Percentiles rank a stretch among this genome's conserved stretches.
These are phyloP conservation scores for Palythoa heliodiscus DNA, from an alignment of 92 coral and sea anemone species.

Conservation along the genomic window DNA sequence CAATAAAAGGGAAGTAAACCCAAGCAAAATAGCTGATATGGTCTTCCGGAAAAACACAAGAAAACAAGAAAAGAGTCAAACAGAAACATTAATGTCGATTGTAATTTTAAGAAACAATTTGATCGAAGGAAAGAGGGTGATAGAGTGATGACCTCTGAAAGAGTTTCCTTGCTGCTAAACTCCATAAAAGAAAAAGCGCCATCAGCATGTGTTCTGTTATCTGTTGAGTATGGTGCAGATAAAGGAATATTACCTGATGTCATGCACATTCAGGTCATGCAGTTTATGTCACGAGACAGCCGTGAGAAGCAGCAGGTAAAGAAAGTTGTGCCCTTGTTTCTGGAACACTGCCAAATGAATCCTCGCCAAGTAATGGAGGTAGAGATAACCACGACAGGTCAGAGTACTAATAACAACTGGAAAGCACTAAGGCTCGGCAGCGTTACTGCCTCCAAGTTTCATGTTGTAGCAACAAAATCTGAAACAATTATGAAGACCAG, in stretches of 20 bases:
- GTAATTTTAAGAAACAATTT: not conserved
- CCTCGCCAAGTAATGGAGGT: conserved; percentile 32
- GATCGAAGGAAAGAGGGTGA: conserved; percentile 39
- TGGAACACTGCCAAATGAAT: conserved; percentile 53
- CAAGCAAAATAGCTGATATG: not conserved
- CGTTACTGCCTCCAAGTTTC: conserved; percentile 58
- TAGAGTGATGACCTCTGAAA: conserved; percentile 30
- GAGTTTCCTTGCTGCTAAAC: conserved; percentile 30
- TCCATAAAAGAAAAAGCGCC: conserved; percentile 23
- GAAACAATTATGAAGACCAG: conserved; percentile 38
- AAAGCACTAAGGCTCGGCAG: conserved; percentile 51
- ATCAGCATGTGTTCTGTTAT: conserved; percentile 42
- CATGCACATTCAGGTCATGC: conserved; percentile 40
- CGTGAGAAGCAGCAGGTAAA: conserved; percentile 38
- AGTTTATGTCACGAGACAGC: conserved; percentile 46
- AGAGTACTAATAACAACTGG: conserved; percentile 34
- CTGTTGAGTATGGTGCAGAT: conserved; percentile 34
- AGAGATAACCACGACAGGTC: conserved; percentile 60
- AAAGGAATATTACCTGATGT: not conserved
- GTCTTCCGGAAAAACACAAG: not conserved
- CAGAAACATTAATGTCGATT: not conserved
- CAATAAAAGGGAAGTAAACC: not conserved
- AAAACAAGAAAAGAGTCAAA: not conserved
- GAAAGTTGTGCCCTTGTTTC: conserved; percentile 54
- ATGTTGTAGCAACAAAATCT: conserved; percentile 47